Conservation (phyloP, 2,113 vertebrate species). For the Megalops atlanticus region DNA sequence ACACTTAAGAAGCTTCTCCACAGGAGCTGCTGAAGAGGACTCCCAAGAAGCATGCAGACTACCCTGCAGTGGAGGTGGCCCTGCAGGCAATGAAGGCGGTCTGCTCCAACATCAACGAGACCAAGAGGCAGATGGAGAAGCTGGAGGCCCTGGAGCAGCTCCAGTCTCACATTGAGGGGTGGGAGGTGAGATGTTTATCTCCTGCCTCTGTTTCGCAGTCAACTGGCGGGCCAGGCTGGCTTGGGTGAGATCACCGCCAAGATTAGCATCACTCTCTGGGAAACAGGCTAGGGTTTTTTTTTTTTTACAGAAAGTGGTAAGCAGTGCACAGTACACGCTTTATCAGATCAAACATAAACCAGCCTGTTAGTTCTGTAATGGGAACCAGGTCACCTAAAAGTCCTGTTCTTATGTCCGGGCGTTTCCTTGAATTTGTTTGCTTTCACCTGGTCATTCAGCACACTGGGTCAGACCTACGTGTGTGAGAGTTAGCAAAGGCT, state of each 20-base stretch:
- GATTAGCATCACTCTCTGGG: not conserved
- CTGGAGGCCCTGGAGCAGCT: constrained; percentile 94
- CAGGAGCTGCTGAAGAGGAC: constrained; percentile 96
- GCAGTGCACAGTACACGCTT: not conserved
- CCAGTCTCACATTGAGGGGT: constrained; percentile 97
- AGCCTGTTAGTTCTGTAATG: not conserved
- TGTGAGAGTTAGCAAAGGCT: no score
- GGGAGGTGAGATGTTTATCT: constrained; percentile 82
- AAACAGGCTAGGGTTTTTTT: not conserved
- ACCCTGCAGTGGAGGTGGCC: constrained; percentile 87
- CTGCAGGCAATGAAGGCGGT: constrained; percentile 97
- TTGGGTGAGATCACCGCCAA: not conserved
- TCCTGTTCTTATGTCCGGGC: no score
- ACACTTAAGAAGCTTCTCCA: no score
- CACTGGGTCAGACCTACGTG: no score
- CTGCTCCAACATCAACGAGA: constrained; percentile 98
- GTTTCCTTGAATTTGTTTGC: no score
- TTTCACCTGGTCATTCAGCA: no score
- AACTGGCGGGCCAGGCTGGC: not conserved
- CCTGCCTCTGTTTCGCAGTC: not conserved
- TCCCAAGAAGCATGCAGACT: constrained; percentile 89
- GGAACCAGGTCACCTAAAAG: not conserved
- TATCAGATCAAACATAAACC: not conserved
- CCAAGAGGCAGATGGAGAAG: constrained; percentile 98
- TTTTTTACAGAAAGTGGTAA: not conserved